Evolutionary conservation across 2,888 invertebrate genomes (phyloP), one percentile per base, ranked within the genome.

Genomic region (Caenorhabditis sp.): DNA sequence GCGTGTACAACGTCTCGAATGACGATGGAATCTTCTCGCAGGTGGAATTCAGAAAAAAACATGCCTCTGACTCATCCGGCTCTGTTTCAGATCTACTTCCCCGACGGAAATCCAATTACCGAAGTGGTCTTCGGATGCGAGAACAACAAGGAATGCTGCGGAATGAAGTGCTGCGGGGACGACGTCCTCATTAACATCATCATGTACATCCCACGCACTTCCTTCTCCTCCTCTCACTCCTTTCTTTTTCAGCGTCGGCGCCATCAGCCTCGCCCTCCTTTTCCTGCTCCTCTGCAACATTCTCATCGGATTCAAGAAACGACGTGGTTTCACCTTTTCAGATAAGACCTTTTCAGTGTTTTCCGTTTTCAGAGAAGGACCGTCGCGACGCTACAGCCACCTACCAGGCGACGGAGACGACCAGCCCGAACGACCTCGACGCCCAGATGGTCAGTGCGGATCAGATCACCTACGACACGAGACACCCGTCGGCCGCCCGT

Each of bases 161-260:
- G 77, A 37, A 35, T 77, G 56, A 70, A 77, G 39, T 77, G 77
- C 43, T 77, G 77, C 50, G 66, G 77, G 1, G 77, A 77, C 61
- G 77, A 77, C 45, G 77, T 77, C 11, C 15, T 77, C 15, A 62
- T 77, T 46, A 77, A 77, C 39, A 72, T 77, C 32, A 68, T 72
- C 39, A 76, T 76, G 72, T 72, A n/a, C n/a, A n/a, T n/a, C n/a
- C n/a, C n/a, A n/a, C n/a, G n/a, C n/a, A n/a, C n/a, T n/a, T n/a
- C n/a, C n/a, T n/a, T n/a, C n/a, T n/a, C n/a, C n/a, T n/a, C n/a
- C n/a, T n/a, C n/a, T n/a, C n/a, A n/a, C n/a, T n/a, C n/a, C 27
- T 24, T 26, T 17, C 26, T n/a, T 35, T 62, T 72, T 62, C 50
- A 73, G 65, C 13, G 77, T 77, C 15, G 77, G 56, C 9, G 77